Conservation (phyloP, 2,797 vertebrate genomes). For the Eulemur mongoz region DNA sequence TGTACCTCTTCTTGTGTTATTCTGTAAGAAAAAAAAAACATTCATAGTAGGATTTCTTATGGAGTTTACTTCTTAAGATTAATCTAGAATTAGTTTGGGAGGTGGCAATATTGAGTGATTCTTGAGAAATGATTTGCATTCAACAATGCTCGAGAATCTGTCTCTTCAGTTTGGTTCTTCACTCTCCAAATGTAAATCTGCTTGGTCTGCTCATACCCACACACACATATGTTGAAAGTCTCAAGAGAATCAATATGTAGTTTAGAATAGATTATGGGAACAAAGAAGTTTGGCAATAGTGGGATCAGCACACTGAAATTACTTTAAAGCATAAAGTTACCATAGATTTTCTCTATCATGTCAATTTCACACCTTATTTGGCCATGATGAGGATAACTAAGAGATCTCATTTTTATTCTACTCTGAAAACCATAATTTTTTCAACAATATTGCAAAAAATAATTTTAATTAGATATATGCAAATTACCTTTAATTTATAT, state of each 20-base stretch:
- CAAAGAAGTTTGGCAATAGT: conserved; percentile 16
- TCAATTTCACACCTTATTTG: conserved; percentile 39
- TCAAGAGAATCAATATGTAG: conserved; percentile 17
- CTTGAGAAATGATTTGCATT: conserved; percentile 80
- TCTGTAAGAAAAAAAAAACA: conserved; percentile 70
- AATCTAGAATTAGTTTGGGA: conserved; percentile 64
- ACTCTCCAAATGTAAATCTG: not conserved
- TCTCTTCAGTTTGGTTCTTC: conserved; percentile 31
- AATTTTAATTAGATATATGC: conserved; percentile 18
- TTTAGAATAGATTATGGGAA: not conserved
- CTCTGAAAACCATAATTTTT: conserved; percentile 42
- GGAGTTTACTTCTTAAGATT: conserved; percentile 51
- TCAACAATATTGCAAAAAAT: conserved; percentile 12
- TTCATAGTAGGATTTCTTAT: conserved; percentile 48
- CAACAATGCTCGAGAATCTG: conserved; percentile 86
- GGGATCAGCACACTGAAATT: conserved; percentile 7
- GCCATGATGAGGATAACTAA: conserved; percentile 40
- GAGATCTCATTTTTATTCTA: not conserved
- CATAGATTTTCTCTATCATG: conserved; percentile 4
- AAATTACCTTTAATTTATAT: not conserved
- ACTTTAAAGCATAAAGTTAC: not conserved
- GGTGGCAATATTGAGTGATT: conserved; percentile 48
- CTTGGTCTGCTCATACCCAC: not conserved
- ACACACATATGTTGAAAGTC: conserved; percentile 19
- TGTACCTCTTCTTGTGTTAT: conserved; percentile 53